These are phyloP conservation scores for Leptinotarsa texana DNA, from an alignment of 1,140 invertebrate species.

Conservation along the genomic window DNA sequence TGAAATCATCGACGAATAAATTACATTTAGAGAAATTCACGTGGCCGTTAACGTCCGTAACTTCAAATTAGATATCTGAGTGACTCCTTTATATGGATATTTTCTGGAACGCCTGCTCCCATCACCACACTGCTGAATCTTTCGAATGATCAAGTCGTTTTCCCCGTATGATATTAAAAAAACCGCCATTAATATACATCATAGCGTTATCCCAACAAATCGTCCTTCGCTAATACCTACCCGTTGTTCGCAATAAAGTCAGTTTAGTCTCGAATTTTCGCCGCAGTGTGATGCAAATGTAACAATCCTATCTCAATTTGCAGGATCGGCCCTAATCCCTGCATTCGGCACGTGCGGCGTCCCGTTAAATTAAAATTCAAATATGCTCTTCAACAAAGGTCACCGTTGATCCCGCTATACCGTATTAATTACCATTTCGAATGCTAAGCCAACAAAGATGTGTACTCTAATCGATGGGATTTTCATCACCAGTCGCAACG, in stretches of 20 bases:
- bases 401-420: background rate
- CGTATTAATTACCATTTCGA: constrained; percentile 5
- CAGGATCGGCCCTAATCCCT: background rate
- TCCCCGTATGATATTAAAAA: too few species aligned
- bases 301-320: constrained; percentile 8
- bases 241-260: constrained; percentile 2
- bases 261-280: background rate
- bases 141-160: too few species aligned
- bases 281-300: constrained; percentile 5
- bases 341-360: background rate
- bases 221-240: background rate
- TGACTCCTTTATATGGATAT: too few species aligned
- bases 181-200: background rate
- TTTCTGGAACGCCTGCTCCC: too few species aligned
- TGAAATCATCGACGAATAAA: too few species aligned
- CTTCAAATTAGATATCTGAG: too few species aligned
- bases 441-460: background rate
- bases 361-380: constrained; percentile 6
- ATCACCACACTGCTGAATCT: too few species aligned
- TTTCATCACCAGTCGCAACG: background rate
- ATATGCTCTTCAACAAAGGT: background rate
- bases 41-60: too few species aligned
- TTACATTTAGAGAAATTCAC: too few species aligned
- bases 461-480: constrained; percentile 4
- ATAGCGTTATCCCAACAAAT: background rate